Evolutionary conservation across 2,888 invertebrate species (phyloP).

Genomic region (Drosophila fungiperda): DNA sequence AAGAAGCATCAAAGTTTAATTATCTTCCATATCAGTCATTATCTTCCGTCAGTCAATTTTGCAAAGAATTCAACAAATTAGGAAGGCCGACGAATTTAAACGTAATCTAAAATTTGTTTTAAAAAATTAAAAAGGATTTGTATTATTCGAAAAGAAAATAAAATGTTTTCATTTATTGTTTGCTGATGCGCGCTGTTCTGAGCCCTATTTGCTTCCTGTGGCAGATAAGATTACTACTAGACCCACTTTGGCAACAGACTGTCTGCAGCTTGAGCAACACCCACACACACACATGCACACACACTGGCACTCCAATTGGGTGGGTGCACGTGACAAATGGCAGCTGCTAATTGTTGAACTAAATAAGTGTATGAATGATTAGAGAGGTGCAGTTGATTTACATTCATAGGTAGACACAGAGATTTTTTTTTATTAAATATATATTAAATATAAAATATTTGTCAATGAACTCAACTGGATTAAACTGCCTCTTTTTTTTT

Average conservation of each 20-base stretch:
- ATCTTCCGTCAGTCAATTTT: background rate
- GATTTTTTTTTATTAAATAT: background rate
- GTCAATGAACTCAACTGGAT: background rate
- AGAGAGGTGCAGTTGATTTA: conserved; percentile 1
- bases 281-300: background rate
- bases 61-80: too few species aligned
- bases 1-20: background rate
- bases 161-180: background rate
- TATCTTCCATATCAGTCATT: background rate
- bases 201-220: background rate
- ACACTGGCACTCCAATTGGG: background rate
- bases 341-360: conserved; percentile 28
- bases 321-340: conserved; percentile 42
- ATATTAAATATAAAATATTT: background rate
- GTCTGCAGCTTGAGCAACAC: conserved; percentile 13
- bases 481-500: conserved; percentile 2
- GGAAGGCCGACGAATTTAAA: too few species aligned
- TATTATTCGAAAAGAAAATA: background rate
- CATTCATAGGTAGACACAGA: background rate
- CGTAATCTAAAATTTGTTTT: background rate
- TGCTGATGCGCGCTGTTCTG: background rate
- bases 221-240: conserved; percentile 30
- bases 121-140: background rate
- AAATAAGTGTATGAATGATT: conserved; percentile 27
- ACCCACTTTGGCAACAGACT: conserved; percentile 18